Evolutionary conservation across 2,113 vertebrate species (phyloP), one percentile per base, ranked within the genome.

Genomic region (Tragelaphus imberbis): DNA sequence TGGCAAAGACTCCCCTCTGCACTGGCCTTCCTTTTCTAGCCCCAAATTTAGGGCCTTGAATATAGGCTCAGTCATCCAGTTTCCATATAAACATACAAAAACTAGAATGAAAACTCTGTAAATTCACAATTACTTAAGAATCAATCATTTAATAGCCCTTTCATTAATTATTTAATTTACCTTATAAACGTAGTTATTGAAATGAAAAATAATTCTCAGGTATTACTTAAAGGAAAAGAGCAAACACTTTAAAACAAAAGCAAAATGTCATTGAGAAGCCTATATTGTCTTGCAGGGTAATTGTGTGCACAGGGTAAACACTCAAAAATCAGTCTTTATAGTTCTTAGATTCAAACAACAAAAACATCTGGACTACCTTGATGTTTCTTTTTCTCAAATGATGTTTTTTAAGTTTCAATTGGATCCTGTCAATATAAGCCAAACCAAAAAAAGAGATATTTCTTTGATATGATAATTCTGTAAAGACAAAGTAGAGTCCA

Each of bases 331-430:
- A 5, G 49, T 56, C 2, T 49, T 21, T 61, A 19, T 77, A 16
- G 5, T 68, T 80, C 94, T 80, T n/a, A 65, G 36, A 80, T 71
- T 94, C 77, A 59, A 90, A 44, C 2, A 58, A 28, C 36, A 89
- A 87, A 92, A 95, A 30, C 13, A 28, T 84, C 33, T 71, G 19
- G 15, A 68, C 10, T 55, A 53, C 17, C 53, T 71, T 9, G 15
- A 61, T 75, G 12, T 77, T 93, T 96, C 79, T 75, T 16, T 88
- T 97, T 91, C 63, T 87, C n/a, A 88, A 44, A 94, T 86, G 47
- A 77, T n/a, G 93, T 96, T 53, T 51, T 96, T 81, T 33, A 90
- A 30, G 47, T 40, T 75, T 63, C 23, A 65, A 4, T 90, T 90
- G 85, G 27, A 93, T 79, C 17, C 23, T 93, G 23, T 86, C 51